Percentiles rank a stretch among this genome's conserved stretches.
phyloP scores from a whole-genome alignment of 1,140 invertebrate genomes.

The Lamellibrachia luymesi region DNA sequence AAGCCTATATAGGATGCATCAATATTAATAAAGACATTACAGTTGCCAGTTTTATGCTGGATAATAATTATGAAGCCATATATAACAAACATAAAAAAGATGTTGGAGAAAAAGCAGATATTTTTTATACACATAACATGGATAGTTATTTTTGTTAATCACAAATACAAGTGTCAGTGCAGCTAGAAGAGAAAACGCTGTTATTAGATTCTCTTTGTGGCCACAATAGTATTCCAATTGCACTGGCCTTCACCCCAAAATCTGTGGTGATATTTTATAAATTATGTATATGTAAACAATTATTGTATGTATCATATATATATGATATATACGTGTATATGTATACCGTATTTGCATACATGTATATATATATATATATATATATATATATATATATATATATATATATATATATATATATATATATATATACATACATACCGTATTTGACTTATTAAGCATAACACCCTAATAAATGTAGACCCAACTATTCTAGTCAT shows the following conservation, averaged over 20 bases:
- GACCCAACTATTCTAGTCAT: too few species aligned
- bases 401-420: too few species aligned
- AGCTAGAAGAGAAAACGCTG: background rate
- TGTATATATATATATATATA: background rate
- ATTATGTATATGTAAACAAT: background rate
- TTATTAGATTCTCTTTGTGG: background rate
- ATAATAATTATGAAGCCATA: background rate
- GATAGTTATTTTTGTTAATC: background rate
- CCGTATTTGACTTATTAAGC: too few species aligned
- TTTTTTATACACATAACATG: background rate
- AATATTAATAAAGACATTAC: background rate
- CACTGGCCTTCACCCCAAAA: background rate
- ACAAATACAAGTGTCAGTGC: background rate
- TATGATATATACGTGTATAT: background rate
- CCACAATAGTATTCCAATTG: background rate
- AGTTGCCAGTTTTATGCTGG: background rate
- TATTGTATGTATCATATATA: background rate
- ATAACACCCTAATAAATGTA: too few species aligned
- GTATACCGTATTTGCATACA: background rate
- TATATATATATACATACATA: too few species aligned
- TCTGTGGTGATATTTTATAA: background rate
- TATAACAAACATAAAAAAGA: background rate
- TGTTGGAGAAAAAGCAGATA: background rate
- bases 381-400: background rate
- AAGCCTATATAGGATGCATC: background rate